A percentile compares a stretch with the other conserved stretches of the same genome.
phyloP scores from a whole-genome alignment of 2,888 invertebrate genomes.

The Agrochola lota region DNA sequence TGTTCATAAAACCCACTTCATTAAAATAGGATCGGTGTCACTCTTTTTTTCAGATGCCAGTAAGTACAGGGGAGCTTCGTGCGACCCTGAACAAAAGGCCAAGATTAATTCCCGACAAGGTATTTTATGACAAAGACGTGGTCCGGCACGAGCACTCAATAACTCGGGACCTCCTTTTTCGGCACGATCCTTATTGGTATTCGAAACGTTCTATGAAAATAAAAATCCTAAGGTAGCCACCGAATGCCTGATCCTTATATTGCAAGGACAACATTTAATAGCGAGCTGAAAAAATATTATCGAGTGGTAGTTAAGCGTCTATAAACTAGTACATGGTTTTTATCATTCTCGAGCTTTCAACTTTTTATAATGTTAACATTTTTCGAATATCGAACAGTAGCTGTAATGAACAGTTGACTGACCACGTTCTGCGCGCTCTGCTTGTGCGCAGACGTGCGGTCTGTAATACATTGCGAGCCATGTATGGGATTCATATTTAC shows the following conservation, averaged over 20 bases:
- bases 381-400: conserved; percentile 68
- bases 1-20: conserved; percentile 79
- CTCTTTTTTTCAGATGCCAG: conserved; percentile 73
- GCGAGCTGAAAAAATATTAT: conserved; percentile 79
- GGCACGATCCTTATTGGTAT: conserved; percentile 81
- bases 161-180: conserved; percentile 83
- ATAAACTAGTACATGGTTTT: conserved; percentile 81
- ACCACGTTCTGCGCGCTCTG: conserved; percentile 39
- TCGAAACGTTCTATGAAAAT: conserved; percentile 82
- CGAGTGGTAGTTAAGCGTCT: conserved; percentile 74
- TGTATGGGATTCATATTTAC: conserved; percentile 52
- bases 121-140: conserved; percentile 81
- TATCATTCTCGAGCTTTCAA: conserved; percentile 70
- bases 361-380: conserved; percentile 70
- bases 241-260: conserved; percentile 86
- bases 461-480: conserved; percentile 48
- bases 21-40: conserved; percentile 79
- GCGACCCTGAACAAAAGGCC: conserved; percentile 84
- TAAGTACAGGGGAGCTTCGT: conserved; percentile 61
- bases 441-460: conserved; percentile 48
- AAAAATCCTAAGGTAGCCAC: conserved; percentile 84
- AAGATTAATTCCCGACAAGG: conserved; percentile 83
- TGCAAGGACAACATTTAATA: conserved; percentile 85
- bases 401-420: conserved; percentile 59
- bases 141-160: conserved; percentile 79